Evolutionary conservation across 2,888 invertebrate genomes (phyloP).

Genomic region (Acrocyrtus sp.): DNA sequence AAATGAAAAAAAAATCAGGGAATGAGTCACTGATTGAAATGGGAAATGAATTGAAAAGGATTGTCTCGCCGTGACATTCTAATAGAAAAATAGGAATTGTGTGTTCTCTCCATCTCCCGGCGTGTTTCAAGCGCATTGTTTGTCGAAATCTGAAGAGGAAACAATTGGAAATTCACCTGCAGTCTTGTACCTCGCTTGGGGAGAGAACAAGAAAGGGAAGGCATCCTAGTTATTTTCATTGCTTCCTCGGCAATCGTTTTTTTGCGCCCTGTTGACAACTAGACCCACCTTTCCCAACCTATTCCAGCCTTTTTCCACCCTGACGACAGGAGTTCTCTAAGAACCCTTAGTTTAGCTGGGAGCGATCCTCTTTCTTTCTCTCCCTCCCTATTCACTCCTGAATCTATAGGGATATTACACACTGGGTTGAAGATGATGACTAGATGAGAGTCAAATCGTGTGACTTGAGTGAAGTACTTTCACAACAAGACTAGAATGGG

Average conservation of each 20-base stretch:
- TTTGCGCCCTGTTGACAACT: conserved; percentile 49
- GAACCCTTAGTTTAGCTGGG: conserved; percentile 34
- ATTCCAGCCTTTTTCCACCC: conserved; percentile 63
- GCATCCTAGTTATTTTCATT: too few relatives aligned
- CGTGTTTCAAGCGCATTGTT: background rate
- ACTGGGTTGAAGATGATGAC: too few relatives aligned
- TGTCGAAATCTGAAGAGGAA: conserved; percentile 2
- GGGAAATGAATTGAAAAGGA: conserved; percentile 2
- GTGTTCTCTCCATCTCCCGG: too few relatives aligned
- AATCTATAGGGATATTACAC: conserved; percentile 9
- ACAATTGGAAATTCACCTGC: background rate
- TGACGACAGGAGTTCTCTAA: conserved; percentile 53
- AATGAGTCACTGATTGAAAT: background rate
- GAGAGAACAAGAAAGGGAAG: too few relatives aligned
- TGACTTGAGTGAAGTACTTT: background rate
- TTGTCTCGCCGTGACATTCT: too few relatives aligned
- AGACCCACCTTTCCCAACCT: conserved; percentile 61
- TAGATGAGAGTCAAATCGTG: background rate
- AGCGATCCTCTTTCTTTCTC: conserved; percentile 45
- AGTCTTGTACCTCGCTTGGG: background rate
- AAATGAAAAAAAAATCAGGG: background rate
- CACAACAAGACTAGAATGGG: too few relatives aligned
- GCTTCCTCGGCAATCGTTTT: too few relatives aligned
- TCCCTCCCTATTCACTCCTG: conserved; percentile 8
- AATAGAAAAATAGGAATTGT: too few relatives aligned